These are phyloP conservation scores for Hucho hucho DNA, from an alignment of 2,113 vertebrate species.

Conservation along the genomic window DNA sequence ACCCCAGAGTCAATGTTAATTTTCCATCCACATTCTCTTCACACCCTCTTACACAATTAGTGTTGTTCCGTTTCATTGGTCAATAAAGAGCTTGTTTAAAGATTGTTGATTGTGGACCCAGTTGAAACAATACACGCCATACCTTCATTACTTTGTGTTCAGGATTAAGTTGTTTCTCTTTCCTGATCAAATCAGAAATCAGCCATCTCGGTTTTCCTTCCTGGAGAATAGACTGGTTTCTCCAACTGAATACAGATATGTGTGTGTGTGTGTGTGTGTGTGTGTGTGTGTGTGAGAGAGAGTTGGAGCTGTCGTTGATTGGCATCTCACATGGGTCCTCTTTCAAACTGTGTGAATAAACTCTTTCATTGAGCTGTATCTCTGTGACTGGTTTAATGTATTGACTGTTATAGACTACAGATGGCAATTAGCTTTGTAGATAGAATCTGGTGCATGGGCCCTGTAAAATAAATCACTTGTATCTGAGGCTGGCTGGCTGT, in stretches of 20 bases:
- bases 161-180: background rate
- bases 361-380: too few relatives aligned
- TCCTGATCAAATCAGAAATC: constrained; percentile 23
- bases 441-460: too few relatives aligned
- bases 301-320: background rate
- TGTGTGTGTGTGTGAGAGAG: constrained; percentile 8
- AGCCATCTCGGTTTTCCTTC: background rate
- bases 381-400: too few relatives aligned
- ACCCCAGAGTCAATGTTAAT: too few relatives aligned
- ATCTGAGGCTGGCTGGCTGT: too few relatives aligned
- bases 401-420: too few relatives aligned
- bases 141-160: background rate
- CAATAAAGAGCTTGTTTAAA: background rate
- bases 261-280: constrained; percentile 12
- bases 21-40: too few relatives aligned
- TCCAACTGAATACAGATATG: background rate
- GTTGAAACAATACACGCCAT: background rate
- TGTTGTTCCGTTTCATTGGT: background rate
- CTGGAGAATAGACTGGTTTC: background rate
- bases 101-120: background rate
- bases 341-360: background rate
- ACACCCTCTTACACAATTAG: background rate
- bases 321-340: background rate
- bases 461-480: too few relatives aligned
- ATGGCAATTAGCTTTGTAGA: too few relatives aligned